phyloP scores from a whole-genome alignment of 2,888 invertebrate genomes.

The Eupithecia subumbrata region DNA sequence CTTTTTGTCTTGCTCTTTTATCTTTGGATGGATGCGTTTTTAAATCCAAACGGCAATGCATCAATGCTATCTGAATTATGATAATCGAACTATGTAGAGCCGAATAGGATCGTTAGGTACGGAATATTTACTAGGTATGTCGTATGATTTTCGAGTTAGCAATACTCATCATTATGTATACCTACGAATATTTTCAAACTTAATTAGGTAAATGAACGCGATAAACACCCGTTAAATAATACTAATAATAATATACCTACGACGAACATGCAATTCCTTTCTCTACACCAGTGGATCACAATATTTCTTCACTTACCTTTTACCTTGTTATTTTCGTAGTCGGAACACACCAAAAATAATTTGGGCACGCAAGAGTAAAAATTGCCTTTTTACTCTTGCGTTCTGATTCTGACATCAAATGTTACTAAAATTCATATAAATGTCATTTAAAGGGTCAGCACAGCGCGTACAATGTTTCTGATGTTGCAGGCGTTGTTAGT shows the following conservation, averaged over 20 bases:
- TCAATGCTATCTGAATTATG: slow-evolving; percentile 9
- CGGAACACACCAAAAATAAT: not conserved
- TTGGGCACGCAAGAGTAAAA: not conserved
- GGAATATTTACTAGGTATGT: not conserved
- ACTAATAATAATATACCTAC: no score
- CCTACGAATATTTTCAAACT: no score
- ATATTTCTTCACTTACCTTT: not conserved
- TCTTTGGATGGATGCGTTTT: slow-evolving; percentile 16
- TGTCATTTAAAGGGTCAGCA: no score
- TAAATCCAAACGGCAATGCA: slow-evolving; percentile 6
- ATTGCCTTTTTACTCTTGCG: no score
- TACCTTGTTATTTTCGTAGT: not conserved
- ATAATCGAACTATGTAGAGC: slow-evolving; percentile 5
- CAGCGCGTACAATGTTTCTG: no score
- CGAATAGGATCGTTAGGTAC: not conserved
- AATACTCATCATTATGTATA: not conserved
- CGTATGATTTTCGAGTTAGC: not conserved
- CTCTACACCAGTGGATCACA: not conserved
- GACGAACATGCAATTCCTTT: not conserved
- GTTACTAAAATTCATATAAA: not conserved
- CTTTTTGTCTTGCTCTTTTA: slow-evolving; percentile 14
- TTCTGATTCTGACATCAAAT: no score
- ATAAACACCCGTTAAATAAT: no score
- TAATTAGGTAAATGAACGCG: no score
- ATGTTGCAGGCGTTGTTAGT: no score